phyloP scores from a whole-genome alignment of 2,113 vertebrate genomes.

The Phainopepla nitens region DNA sequence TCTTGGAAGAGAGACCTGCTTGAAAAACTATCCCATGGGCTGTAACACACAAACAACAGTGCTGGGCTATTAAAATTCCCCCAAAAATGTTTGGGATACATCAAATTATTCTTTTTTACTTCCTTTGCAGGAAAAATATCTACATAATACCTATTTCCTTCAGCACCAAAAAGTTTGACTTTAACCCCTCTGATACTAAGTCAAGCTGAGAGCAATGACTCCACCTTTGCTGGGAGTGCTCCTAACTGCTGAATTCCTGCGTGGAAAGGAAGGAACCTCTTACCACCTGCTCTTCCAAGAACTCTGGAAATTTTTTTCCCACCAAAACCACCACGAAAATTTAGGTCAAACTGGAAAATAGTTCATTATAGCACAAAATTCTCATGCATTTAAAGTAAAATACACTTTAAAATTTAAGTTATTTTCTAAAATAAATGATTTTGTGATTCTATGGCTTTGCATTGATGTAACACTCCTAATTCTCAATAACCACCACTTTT shows the following conservation, averaged over 20 bases:
- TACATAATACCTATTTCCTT: neutral
- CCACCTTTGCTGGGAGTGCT: neutral
- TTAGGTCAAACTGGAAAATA: neutral
- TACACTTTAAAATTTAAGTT: neutral
- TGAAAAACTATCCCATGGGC: neutral
- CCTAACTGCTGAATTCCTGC: neutral
- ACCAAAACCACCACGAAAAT: neutral
- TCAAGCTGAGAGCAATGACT: neutral
- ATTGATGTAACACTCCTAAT: neutral
- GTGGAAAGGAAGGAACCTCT: neutral
- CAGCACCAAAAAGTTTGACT: neutral
- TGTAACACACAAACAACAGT: neutral
- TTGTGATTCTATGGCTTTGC: neutral
- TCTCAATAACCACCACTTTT: neutral
- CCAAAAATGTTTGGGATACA: neutral
- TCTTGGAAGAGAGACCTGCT: neutral
- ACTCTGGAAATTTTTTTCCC: neutral
- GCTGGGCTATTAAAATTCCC: neutral
- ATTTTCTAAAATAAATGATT: neutral
- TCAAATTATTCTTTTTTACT: neutral
- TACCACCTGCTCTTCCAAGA: neutral
- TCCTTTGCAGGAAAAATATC: neutral
- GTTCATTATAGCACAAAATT: neutral
- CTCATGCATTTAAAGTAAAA: neutral
- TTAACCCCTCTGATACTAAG: neutral